Evolutionary conservation across 2,797 vertebrate genomes (phyloP).

Genomic region (Mormyrus proboscirostris): DNA sequence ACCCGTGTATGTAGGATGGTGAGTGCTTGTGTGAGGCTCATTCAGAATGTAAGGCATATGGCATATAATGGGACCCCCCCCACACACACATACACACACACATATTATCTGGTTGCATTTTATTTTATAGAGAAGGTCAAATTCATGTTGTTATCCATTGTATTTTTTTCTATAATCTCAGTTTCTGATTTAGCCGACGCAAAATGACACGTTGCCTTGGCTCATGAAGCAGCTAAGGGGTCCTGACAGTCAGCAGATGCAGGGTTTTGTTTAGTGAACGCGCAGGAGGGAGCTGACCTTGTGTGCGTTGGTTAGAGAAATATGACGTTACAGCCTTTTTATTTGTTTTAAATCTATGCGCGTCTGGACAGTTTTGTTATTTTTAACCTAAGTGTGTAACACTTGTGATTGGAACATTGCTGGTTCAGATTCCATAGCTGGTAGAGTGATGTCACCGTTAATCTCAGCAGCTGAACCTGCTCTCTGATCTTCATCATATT

Average conservation of each 20-base stretch:
- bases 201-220: neutral
- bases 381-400: neutral
- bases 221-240: neutral
- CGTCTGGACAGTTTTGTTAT: neutral
- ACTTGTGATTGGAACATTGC: neutral
- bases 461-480: neutral
- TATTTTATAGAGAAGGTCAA: neutral
- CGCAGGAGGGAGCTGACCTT: neutral
- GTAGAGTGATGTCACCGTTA: neutral
- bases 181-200: neutral
- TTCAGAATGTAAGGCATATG: neutral
- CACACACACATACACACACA: neutral
- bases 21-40: neutral
- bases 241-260: neutral
- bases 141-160: neutral
- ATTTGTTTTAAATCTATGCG: neutral
- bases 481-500: neutral
- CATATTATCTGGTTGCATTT: neutral
- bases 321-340: neutral
- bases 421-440: neutral
- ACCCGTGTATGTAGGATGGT: neutral
- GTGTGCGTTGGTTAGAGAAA: neutral
- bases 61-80: neutral
- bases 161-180: neutral
- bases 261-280: neutral